These are phyloP conservation scores for Pristionchus entomophagus DNA, from an alignment of 2,888 invertebrate genomes.

Conservation along the genomic window DNA sequence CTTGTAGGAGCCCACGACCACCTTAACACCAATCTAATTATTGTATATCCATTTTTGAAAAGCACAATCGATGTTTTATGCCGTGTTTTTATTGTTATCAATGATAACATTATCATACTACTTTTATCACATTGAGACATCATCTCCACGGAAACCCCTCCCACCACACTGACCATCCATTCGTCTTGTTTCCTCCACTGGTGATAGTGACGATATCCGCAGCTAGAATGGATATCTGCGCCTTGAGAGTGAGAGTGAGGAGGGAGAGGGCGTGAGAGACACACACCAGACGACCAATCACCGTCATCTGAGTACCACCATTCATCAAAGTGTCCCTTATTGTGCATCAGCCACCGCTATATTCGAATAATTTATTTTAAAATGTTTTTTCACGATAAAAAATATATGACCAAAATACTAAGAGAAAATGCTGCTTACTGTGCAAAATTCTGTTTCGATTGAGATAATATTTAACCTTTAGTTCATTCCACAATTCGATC, in stretches of 20 bases:
- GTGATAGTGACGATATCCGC: slow-evolving; percentile 62
- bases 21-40: neutral
- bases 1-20: slow-evolving; percentile 33
- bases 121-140: too few relatives aligned
- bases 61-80: neutral
- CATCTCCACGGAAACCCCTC: too few relatives aligned
- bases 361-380: too few relatives aligned
- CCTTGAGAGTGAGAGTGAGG: slow-evolving; percentile 64
- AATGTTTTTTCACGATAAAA: too few relatives aligned
- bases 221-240: slow-evolving; percentile 68
- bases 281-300: slow-evolving; percentile 55
- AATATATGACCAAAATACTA: too few relatives aligned
- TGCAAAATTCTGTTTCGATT: too few relatives aligned
- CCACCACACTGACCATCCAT: slow-evolving; percentile 43
- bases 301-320: slow-evolving; percentile 26
- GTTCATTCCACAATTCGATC: slow-evolving; percentile 58
- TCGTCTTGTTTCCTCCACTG: slow-evolving; percentile 12
- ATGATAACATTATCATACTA: too few relatives aligned
- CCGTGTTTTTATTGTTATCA: too few relatives aligned
- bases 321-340: too few relatives aligned
- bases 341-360: too few relatives aligned
- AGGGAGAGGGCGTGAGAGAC: slow-evolving; percentile 62
- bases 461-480: too few relatives aligned
- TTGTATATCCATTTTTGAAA: neutral
- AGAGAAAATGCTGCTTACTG: too few relatives aligned